Evolutionary conservation across 2,888 invertebrate genomes (phyloP).

Genomic region (Tortrix viridana): DNA sequence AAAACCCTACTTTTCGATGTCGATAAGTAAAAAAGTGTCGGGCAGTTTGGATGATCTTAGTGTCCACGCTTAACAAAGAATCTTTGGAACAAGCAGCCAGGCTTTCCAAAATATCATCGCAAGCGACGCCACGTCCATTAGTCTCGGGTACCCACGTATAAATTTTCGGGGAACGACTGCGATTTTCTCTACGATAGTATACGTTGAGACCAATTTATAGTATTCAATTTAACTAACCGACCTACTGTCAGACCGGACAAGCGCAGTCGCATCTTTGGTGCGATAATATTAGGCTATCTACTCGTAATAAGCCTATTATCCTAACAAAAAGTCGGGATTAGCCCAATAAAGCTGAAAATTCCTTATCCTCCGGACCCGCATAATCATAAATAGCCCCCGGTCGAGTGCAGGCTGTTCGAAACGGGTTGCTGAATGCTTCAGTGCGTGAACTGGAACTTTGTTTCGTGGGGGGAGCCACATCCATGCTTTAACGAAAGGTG

Average conservation of each 20-base stretch:
- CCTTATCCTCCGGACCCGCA: conserved; percentile 8
- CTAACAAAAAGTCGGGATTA: conserved; percentile 16
- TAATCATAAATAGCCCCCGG: conserved; percentile 14
- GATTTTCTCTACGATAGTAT: conserved; percentile 22
- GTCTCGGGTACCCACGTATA: conserved; percentile 5
- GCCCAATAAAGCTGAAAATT: conserved; percentile 25
- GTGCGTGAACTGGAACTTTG: not conserved
- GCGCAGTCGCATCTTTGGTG: conserved; percentile 28
- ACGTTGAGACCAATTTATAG: conserved; percentile 29
- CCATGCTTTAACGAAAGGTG: conserved; percentile 12
- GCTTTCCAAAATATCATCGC: conserved; percentile 45
- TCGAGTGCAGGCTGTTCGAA: conserved; percentile 19
- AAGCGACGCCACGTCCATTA: conserved; percentile 45
- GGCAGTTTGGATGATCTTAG: conserved; percentile 52
- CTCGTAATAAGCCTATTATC: conserved; percentile 17
- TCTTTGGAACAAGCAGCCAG: conserved; percentile 40
- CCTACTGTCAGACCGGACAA: conserved; percentile 23
- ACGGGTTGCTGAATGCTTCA: conserved; percentile 8
- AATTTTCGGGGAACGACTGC: conserved; percentile 10
- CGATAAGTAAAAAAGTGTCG: conserved; percentile 42
- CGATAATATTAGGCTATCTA: conserved; percentile 29
- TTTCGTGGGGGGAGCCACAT: not conserved
- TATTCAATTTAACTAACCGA: conserved; percentile 28
- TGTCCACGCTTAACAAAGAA: conserved; percentile 50
- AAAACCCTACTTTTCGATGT: conserved; percentile 41